Base-by-base conservation (phyloP, 2,888 invertebrate species). In the Diarsia rubi region DNA sequence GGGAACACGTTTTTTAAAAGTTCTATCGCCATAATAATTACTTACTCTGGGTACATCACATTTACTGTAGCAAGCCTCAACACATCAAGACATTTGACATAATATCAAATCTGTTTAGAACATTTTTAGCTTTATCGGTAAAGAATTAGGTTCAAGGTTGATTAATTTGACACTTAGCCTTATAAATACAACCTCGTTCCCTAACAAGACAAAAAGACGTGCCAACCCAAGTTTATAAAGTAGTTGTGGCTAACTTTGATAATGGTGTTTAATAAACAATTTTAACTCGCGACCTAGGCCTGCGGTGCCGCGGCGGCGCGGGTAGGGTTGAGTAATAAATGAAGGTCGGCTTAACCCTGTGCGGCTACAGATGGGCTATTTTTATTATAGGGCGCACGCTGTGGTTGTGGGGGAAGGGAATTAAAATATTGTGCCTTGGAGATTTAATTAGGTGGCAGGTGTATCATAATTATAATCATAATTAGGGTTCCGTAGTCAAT, bases 191-290 rank as follows among this genome's bases (percentile, higher is more conserved):
- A 77, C n/a, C n/a, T 21, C 21, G 42, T 12, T 54, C 45, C 24
- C 52, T 77, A 86, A 79, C 86, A 72, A 87, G 85, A 70, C 69
- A 79, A 86, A 79, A 86, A 81, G n/a, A 31, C 62, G 63, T 62
- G 49, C 42, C 65, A 72, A 65, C 71, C 69, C 79, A 75, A 79
- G 57, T 76, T 78, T 73, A 80, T 59, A 75, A 74, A 81, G 71
- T 74, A 75, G 77, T 76, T 83, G 79, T 37, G 80, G 82, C 19
- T 54, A 78, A 86, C 79, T 82, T 82, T 82, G 82, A 86, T 85
- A 81, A 82, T 78, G 64, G 82, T 83, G 78, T 86, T 87, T 85
- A 87, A 77, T 82, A 84, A 86, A 86, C 86, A 82, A 87, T 86
- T 85, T 86, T 78, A 84, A 86, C 79, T 70, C 57, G 69, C 64